These are phyloP conservation scores for Spodoptera exigua DNA, from an alignment of 2,888 invertebrate genomes.

Conservation along the genomic window DNA sequence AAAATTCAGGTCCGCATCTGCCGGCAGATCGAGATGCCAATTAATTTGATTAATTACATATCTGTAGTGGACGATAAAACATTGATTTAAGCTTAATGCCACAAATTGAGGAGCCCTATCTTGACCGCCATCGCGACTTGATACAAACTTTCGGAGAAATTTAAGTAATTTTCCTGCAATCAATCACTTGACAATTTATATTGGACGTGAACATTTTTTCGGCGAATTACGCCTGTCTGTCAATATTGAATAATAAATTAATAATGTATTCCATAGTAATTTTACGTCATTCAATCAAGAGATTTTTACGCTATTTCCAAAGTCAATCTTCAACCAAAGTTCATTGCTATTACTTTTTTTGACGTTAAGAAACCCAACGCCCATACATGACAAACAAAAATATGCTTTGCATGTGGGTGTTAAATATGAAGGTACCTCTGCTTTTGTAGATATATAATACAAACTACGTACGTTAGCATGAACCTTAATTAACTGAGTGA, in stretches of 20 bases:
- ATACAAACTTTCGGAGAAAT: constrained; percentile 34
- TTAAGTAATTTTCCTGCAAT: constrained; percentile 37
- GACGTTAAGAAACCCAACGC: constrained; percentile 38
- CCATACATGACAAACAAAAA: constrained; percentile 57
- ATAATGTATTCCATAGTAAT: constrained; percentile 6
- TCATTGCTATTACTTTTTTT: constrained; percentile 52
- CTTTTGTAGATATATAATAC: no score
- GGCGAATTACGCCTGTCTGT: constrained; percentile 37
- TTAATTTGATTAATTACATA: constrained; percentile 67
- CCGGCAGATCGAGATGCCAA: constrained; percentile 58
- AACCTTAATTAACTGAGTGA: constrained; percentile 35
- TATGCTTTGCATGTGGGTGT: constrained; percentile 55
- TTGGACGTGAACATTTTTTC: constrained; percentile 36
- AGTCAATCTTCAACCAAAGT: constrained; percentile 35
- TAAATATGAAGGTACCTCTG: constrained; percentile 37
- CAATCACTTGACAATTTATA: constrained; percentile 40
- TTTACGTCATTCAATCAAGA: neutral
- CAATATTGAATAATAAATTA: constrained; percentile 29
- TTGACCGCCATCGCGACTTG: constrained; percentile 25
- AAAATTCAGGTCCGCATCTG: constrained; percentile 36
- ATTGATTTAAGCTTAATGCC: constrained; percentile 31
- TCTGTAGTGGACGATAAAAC: constrained; percentile 29
- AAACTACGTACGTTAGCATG: constrained; percentile 15
- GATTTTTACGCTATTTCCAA: neutral
- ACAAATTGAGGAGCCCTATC: constrained; percentile 36